phyloP scores from a whole-genome alignment of 2,888 invertebrate genomes.

The Heliconius cydno region DNA sequence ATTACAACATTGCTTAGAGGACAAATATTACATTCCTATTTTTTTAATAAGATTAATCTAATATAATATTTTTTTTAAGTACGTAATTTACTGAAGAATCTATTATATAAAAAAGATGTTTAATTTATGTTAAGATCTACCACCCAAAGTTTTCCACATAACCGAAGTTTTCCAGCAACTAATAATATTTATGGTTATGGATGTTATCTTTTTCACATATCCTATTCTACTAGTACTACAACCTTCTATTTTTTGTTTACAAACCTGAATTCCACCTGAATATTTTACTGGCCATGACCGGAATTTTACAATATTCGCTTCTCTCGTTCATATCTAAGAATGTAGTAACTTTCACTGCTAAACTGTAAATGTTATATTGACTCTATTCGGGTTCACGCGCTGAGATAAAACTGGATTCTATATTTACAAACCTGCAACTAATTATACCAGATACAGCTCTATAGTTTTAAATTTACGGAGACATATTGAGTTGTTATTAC shows the following conservation, averaged over 20 bases:
- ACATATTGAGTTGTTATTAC: not conserved
- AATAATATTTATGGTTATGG: not conserved
- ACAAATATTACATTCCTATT: slow-evolving; percentile 23
- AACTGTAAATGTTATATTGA: slow-evolving; percentile 26
- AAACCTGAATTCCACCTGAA: slow-evolving; percentile 56
- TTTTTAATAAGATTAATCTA: not conserved
- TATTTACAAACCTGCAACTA: not conserved
- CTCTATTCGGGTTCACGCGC: slow-evolving; percentile 10
- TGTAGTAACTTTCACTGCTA: slow-evolving; percentile 23
- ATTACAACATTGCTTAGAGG: slow-evolving; percentile 43
- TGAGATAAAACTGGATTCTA: not conserved
- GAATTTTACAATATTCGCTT: slow-evolving; percentile 49
- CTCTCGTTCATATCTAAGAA: slow-evolving; percentile 2
- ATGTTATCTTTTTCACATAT: not conserved
- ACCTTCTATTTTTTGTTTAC: slow-evolving; percentile 57
- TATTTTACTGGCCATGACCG: slow-evolving; percentile 61
- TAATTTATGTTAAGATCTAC: not conserved
- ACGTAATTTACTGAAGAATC: not conserved
- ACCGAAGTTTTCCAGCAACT: not conserved
- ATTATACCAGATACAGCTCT: not conserved
- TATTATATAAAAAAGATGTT: not conserved
- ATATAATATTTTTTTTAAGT: not conserved
- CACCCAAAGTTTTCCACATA: not conserved
- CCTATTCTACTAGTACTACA: slow-evolving; percentile 28
- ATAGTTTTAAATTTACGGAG: not conserved